Base-by-base conservation (phyloP, 2,113 vertebrate species). In the Numenius arquata region DNA sequence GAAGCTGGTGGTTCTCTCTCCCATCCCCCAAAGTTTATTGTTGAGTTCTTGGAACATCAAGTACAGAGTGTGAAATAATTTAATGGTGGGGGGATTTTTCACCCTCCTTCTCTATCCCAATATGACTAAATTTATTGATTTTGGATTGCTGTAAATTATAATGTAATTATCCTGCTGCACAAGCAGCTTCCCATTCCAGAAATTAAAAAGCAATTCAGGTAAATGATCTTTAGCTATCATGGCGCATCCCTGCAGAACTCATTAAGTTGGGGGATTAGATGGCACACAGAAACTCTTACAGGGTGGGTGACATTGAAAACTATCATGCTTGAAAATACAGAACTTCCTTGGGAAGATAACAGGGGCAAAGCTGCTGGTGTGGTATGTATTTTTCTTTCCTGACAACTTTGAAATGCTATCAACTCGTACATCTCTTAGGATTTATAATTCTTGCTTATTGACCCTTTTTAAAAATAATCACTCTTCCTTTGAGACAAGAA, bases 181-280 rank as follows among this genome's bases (percentile, higher is more conserved):
- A 97, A 97, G 97, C 92, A 96, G 97, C 97, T 98, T 98, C 96
- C 96, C 96, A 95, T 56, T 84, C 97, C 96, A 98, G 98, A 98
- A 98, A 98, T 98, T 98, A 98, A 98, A 98, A 98, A 97, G 96
- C 97, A 98, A 97, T 98, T 98, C 98, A 98, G 97, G 97, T 98
- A 98, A 98, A 97, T 97, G 98, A 98, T 98, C 97, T 98, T 98
- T 97, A 98, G 97, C 96, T 97, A 97, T 90, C 71, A 91, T 48
- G 63, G 90, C 94, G 90, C 40, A 85, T 97, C 97, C 97, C 98
- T 95, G 96, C 97, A 98, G 97, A 98, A 97, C 97, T 98, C 97
- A 98, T 97, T 98, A 98, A 97, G 45, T 5, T 85, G 92, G 63
- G 81, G 94, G 95, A 98, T 97, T 97, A 97, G 95, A 96, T 12